Percentiles rank a stretch among this genome's conserved stretches.
These are phyloP conservation scores for Macquaria australasica DNA, from an alignment of 2,113 vertebrate species.

Conservation along the genomic window DNA sequence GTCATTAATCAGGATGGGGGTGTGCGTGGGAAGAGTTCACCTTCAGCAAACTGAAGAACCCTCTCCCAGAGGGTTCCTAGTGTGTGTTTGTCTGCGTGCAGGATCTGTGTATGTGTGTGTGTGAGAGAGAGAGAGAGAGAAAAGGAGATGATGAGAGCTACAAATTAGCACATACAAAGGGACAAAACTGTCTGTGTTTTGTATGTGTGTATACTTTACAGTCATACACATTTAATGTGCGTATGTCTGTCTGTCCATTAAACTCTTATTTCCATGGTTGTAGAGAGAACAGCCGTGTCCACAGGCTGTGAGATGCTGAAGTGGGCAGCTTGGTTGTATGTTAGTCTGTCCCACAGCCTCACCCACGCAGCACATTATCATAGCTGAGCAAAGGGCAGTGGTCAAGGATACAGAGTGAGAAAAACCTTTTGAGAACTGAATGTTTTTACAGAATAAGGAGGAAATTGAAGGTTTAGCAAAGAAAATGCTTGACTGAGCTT, in stretches of 20 bases:
- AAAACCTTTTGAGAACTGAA: constrained; percentile 26
- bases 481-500: background rate
- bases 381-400: constrained; percentile 54
- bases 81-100: constrained; percentile 31
- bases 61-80: constrained; percentile 51
- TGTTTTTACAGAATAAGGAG: constrained; percentile 36
- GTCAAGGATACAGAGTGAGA: constrained; percentile 53
- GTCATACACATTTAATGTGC: constrained; percentile 1
- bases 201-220: background rate
- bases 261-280: background rate
- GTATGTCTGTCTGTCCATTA: constrained; percentile 3
- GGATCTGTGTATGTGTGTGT: constrained; percentile 27
- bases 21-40: constrained; percentile 81
- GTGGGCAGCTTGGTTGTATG: constrained; percentile 59
- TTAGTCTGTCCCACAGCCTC: constrained; percentile 41
- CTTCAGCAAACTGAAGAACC: constrained; percentile 75
- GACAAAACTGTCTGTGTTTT: constrained; percentile 4
- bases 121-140: background rate
- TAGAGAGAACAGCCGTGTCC: constrained; percentile 42
- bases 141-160: background rate
- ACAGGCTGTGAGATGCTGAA: constrained; percentile 53
- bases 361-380: constrained; percentile 69
- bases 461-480: constrained; percentile 16
- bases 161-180: constrained; percentile 8
- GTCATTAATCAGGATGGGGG: constrained; percentile 80